Percentiles rank a stretch among this genome's conserved stretches.
phyloP scores from a whole-genome alignment of 2,888 invertebrate species.

The Embidobia sp. region DNA sequence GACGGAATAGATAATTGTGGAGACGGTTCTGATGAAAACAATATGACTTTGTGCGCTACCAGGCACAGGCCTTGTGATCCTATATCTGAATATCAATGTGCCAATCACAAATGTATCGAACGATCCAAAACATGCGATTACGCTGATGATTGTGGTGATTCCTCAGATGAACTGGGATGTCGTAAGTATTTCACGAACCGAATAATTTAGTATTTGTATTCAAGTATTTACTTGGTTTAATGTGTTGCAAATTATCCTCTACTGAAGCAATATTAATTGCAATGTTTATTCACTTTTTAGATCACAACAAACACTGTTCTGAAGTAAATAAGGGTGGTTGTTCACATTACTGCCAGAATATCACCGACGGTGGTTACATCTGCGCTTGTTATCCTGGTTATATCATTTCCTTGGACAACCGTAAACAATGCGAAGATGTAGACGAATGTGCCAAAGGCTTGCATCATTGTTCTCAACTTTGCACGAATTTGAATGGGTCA shows the following conservation, averaged over 20 bases:
- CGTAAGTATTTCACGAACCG: too few relatives aligned
- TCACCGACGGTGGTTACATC: constrained; percentile 92
- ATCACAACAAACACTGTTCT: constrained; percentile 81
- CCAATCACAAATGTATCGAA: constrained; percentile 92
- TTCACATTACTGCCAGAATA: constrained; percentile 94
- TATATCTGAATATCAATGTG: constrained; percentile 92
- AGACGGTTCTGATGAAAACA: constrained; percentile 97
- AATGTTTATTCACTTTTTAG: constrained; percentile 69
- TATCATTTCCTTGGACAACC: constrained; percentile 89
- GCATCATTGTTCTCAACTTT: constrained; percentile 96
- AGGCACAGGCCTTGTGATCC: constrained; percentile 89
- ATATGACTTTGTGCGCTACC: constrained; percentile 93
- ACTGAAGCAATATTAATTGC: too few relatives aligned
- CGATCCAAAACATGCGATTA: constrained; percentile 92
- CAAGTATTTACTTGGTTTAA: too few relatives aligned
- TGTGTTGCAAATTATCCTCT: too few relatives aligned
- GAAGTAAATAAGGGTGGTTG: constrained; percentile 88
- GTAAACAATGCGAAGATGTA: constrained; percentile 93
- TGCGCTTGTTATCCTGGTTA: constrained; percentile 95
- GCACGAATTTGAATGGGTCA: constrained; percentile 94
- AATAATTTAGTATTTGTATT: too few relatives aligned
- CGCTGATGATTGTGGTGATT: constrained; percentile 94
- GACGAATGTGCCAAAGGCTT: constrained; percentile 93
- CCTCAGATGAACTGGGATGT: constrained; percentile 95
- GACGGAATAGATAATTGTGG: constrained; percentile 96